Base-by-base conservation (phyloP, 2,888 invertebrate species). In the Phyllotreta cruciferae region DNA sequence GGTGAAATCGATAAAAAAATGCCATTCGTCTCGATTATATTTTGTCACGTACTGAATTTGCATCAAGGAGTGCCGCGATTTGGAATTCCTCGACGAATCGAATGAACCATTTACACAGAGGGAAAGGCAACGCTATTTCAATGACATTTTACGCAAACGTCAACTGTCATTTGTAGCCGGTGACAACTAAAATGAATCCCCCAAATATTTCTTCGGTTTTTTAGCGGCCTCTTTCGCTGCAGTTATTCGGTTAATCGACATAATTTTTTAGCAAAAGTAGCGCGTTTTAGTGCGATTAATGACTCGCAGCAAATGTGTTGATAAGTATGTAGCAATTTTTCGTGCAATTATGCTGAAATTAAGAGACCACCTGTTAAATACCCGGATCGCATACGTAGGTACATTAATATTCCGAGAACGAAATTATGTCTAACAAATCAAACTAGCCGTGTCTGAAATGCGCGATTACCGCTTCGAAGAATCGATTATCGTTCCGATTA, bases 361-460 rank as follows among this genome's bases (percentile, higher is more conserved):
- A 24, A 24, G 24, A 24, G 24, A 24, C 24, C 34, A 47, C 39
- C 8, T 44, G 14, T 50, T 50, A 35, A 47, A 58, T 62, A 53
- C 57, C 45, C 41, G 13, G 34, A 52, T 13, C 8, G 4, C 1
- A 35, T 6, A 37, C n/a, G n/a, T n/a, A n/a, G n/a, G n/a, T n/a
- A n/a, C 52, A 62, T 45, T 62, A 56, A 53, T 45, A 57, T 62
- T 62, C 62, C 36, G n/a, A 35, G 62, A 62, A 62, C 42, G 56
- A 14, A 62, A 53, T 10, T 45, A 24, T 24, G 24, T 24, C 24
- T 24, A 24, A 24, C 24, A 3, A 24, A 24, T 24, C 24, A 4
- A 24, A 24, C 49, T 41, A 50, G 13, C 34, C 50, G n/a, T 56
- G 53, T 53, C 38, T 56, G 34, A 53, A 56, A 57, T 39, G 13